A percentile compares a stretch with the other conserved stretches of the same genome.
These are phyloP conservation scores for Pelobates fuscus DNA, from an alignment of 2,113 vertebrate genomes.

Conservation along the genomic window DNA sequence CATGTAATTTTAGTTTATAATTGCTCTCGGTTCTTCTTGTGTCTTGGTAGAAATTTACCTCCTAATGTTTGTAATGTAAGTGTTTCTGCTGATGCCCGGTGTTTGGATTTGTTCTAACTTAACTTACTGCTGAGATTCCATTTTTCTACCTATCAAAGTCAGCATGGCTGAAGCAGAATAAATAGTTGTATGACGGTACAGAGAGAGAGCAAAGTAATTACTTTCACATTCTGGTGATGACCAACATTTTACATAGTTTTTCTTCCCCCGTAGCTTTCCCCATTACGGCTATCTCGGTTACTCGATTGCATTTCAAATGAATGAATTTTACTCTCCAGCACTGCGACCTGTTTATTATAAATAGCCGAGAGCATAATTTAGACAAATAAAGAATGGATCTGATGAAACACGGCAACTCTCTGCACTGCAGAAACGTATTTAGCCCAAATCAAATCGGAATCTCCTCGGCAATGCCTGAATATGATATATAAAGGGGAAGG, in stretches of 20 bases:
- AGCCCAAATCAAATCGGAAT: too few species aligned
- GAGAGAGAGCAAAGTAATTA: constrained; percentile 30
- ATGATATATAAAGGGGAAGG: too few species aligned
- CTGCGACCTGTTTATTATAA: too few species aligned
- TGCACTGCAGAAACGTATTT: too few species aligned
- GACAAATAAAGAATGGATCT: too few species aligned
- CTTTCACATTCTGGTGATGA: constrained; percentile 13
- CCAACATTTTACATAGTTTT: constrained; percentile 40
- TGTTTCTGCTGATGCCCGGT: constrained; percentile 22
- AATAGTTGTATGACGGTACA: constrained; percentile 27
- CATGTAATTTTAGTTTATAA: neutral
- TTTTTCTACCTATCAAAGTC: constrained; percentile 34
- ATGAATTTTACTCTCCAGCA: too few species aligned
- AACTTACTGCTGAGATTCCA: constrained; percentile 40
- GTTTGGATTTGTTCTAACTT: constrained; percentile 21
- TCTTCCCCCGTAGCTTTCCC: constrained; percentile 28
- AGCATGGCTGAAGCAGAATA: constrained; percentile 24
- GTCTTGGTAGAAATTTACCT: constrained; percentile 18
- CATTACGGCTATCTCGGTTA: constrained; percentile 10
- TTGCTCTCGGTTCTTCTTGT: neutral
- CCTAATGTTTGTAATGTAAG: constrained; percentile 22
- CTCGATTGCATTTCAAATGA: too few species aligned
- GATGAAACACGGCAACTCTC: too few species aligned
- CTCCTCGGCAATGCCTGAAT: too few species aligned
- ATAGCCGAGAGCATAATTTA: too few species aligned